A percentile compares a stretch with the other conserved stretches of the same genome.
Conservation (phyloP, 2,888 invertebrate genomes). For the Hirtodrosophila confusa region DNA sequence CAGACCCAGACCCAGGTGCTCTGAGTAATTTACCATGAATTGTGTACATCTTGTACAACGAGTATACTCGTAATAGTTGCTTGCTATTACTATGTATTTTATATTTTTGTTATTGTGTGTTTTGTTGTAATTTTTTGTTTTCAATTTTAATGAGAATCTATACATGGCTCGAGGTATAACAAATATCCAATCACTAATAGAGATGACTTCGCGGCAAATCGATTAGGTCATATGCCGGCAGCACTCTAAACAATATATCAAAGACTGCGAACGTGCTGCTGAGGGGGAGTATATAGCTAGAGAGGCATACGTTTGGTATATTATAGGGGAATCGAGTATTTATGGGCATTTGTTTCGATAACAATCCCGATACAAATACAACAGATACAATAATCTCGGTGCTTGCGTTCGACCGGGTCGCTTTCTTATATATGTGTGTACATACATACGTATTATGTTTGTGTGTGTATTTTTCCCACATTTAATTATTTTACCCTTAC, state of each 20-base stretch:
- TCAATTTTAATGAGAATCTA: conserved; percentile 38
- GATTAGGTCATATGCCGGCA: conserved; percentile 62
- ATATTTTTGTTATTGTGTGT: conserved; percentile 1
- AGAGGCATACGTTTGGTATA: conserved; percentile 30
- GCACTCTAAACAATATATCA: conserved; percentile 64
- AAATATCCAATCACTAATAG: conserved; percentile 37
- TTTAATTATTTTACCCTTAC: conserved; percentile 32
- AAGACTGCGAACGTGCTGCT: conserved; percentile 35
- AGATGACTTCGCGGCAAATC: conserved; percentile 63
- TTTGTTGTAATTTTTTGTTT: conserved; percentile 18
- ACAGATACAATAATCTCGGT: conserved; percentile 46
- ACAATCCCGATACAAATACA: conserved; percentile 46
- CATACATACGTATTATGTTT: background rate
- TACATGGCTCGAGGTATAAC: conserved; percentile 5
- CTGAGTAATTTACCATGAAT: conserved; percentile 22
- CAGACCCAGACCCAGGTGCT: no score
- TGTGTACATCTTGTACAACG: conserved; percentile 11
- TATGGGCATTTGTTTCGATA: conserved; percentile 62
- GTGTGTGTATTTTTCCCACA: conserved; percentile 35
- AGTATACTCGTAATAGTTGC: no score
- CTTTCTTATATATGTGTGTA: conserved; percentile 9
- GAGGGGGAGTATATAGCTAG: background rate
- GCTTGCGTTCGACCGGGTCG: conserved; percentile 2
- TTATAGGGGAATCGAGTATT: conserved; percentile 55
- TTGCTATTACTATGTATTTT: background rate